phyloP scores from a whole-genome alignment of 2,888 invertebrate genomes.

The Calameuta pallipes region DNA sequence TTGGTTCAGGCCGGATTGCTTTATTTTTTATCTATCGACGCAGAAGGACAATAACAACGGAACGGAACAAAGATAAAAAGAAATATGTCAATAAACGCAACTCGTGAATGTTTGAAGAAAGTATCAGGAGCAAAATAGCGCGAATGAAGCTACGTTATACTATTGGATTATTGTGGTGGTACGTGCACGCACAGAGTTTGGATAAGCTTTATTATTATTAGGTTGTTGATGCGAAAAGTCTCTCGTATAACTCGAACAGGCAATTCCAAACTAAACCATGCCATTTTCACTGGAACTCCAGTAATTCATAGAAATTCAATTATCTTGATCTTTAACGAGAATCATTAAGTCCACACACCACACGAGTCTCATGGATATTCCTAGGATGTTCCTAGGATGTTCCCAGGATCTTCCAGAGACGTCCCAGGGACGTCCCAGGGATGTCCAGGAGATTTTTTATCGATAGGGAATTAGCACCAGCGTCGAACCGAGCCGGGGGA shows the following conservation, averaged over 20 bases:
- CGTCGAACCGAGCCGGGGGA: not conserved
- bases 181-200: constrained; percentile 36
- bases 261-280: not conserved
- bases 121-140: constrained; percentile 56
- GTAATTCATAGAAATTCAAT: not conserved
- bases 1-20: not conserved
- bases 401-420: too few relatives aligned
- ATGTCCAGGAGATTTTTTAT: not conserved
- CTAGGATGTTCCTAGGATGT: not conserved
- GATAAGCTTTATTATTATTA: not conserved
- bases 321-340: not conserved
- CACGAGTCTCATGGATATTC: not conserved
- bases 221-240: not conserved
- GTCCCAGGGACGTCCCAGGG: not conserved
- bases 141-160: constrained; percentile 52
- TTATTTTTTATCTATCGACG: not conserved
- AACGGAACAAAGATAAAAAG: not conserved
- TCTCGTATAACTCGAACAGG: not conserved
- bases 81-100: not conserved
- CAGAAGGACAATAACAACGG: not conserved
- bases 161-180: constrained; percentile 19
- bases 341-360: not conserved
- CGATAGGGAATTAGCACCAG: not conserved
- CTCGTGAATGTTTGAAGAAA: not conserved
- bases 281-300: not conserved